Percentiles rank a stretch among this genome's conserved stretches.
phyloP scores from a whole-genome alignment of 1,140 invertebrate genomes.

The Conus ventricosus region DNA sequence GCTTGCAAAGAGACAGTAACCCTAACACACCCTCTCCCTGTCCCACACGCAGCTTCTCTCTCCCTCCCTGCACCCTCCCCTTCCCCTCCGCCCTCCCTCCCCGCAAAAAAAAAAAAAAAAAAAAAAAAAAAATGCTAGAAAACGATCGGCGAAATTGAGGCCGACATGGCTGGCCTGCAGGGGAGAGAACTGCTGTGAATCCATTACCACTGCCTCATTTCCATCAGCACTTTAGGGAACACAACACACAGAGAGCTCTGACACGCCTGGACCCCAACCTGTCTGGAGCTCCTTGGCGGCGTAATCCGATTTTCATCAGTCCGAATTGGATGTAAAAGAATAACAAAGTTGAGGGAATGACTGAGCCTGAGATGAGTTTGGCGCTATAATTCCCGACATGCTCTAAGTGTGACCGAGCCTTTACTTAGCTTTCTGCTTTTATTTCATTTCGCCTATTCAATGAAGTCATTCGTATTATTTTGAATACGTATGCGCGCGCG shows the following conservation, averaged over 20 bases:
- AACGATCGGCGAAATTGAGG: not conserved
- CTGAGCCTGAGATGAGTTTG: conserved; percentile 32
- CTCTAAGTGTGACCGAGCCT: no score
- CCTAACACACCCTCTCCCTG: no score
- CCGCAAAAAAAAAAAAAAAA: no score
- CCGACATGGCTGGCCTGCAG: not conserved
- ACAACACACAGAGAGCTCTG: conserved; percentile 14
- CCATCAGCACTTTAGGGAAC: not conserved
- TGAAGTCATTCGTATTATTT: no score
- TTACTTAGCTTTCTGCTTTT: no score
- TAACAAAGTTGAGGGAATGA: conserved; percentile 44
- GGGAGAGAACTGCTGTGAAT: conserved; percentile 7
- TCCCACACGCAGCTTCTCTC: no score
- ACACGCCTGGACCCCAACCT: conserved; percentile 22
- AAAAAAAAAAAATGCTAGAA: no score
- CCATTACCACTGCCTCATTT: conserved; percentile 7
- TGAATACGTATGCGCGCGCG: no score
- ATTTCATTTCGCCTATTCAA: no score
- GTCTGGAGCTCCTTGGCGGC: not conserved
- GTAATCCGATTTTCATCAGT: conserved; percentile 50
- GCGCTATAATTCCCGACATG: not conserved
- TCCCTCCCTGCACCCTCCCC: no score
- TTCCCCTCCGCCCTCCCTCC: no score
- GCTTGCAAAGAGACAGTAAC: no score
- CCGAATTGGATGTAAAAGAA: conserved; percentile 44